These are phyloP conservation scores for Whitmania pigra DNA, from an alignment of 1,140 invertebrate genomes.

Conservation along the genomic window DNA sequence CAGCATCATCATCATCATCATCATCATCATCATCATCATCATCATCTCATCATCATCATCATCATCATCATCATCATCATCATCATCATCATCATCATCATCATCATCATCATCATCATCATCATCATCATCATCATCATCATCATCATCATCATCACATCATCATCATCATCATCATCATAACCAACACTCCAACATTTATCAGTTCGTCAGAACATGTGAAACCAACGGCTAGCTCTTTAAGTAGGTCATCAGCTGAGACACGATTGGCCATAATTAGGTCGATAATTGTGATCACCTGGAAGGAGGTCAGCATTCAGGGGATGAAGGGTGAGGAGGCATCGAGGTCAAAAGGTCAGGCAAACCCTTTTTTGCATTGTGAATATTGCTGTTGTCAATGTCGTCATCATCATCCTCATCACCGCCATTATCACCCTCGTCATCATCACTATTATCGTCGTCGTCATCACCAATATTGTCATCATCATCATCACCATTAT, in stretches of 20 bases:
- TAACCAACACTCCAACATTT: background rate
- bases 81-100: slow-evolving; percentile 14
- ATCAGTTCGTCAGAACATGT: too few species aligned
- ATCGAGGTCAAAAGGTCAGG: too few species aligned
- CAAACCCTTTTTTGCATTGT: too few species aligned
- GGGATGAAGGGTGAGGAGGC: too few species aligned
- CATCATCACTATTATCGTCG: slow-evolving; percentile 1
- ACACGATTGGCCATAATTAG: too few species aligned
- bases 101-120: slow-evolving; percentile 8
- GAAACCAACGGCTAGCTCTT: too few species aligned
- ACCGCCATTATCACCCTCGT: background rate
- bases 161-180: slow-evolving; percentile 9
- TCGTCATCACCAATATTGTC: background rate
- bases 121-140: background rate
- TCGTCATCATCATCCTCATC: background rate
- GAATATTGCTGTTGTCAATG: too few species aligned
- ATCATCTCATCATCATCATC: too few species aligned
- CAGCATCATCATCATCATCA: background rate
- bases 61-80: background rate
- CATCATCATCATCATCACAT: slow-evolving; percentile 5
- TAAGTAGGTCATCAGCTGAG: too few species aligned
- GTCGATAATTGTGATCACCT: too few species aligned
- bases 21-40: background rate
- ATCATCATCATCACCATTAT: slow-evolving; percentile 12
- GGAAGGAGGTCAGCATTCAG: too few species aligned